These are phyloP conservation scores for Triplophysa rosa DNA, from an alignment of 2,113 vertebrate species.

Conservation along the genomic window DNA sequence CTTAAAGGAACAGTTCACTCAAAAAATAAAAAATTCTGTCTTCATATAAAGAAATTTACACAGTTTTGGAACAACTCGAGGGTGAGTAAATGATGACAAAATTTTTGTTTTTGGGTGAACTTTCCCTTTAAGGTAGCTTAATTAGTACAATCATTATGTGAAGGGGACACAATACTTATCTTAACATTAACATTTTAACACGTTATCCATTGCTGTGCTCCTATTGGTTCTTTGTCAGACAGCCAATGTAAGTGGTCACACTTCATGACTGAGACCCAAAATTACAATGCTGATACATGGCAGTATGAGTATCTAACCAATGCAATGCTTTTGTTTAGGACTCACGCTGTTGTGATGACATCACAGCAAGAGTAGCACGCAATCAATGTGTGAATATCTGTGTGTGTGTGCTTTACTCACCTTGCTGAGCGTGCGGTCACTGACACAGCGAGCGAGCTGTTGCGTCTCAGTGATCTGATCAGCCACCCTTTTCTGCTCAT, in stretches of 20 bases:
- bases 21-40: no score
- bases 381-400: not conserved
- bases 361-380: not conserved
- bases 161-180: not conserved
- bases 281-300: no score
- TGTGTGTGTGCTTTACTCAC: constrained; percentile 62
- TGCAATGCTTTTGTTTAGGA: constrained; percentile 5
- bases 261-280: no score
- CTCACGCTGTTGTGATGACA: not conserved
- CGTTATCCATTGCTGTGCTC: no score
- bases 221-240: no score
- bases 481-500: constrained; percentile 91
- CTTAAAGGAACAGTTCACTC: no score
- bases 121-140: not conserved
- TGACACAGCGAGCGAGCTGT: constrained; percentile 88
- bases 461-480: constrained; percentile 95
- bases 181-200: not conserved
- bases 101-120: no score
- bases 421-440: constrained; percentile 91
- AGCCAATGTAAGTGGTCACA: no score
- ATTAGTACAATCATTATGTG: not conserved
- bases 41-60: no score
- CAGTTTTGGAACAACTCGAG: no score
- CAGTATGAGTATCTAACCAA: not conserved
- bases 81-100: no score